A percentile compares a stretch with the other conserved stretches of the same genome.
phyloP scores from a whole-genome alignment of 2,113 vertebrate genomes.

The Pica pica region DNA sequence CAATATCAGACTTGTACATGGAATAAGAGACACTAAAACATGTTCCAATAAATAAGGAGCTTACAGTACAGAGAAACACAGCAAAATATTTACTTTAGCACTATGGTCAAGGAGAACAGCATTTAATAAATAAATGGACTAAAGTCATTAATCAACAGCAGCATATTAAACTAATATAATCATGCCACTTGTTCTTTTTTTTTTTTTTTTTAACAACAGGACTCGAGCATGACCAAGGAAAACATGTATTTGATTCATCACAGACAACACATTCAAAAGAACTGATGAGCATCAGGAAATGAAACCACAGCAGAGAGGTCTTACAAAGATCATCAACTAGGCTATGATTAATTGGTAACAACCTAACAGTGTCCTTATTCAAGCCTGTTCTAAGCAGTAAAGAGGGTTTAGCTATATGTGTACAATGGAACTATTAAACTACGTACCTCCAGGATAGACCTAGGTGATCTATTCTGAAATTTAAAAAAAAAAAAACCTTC shows the following conservation, averaged over 20 bases:
- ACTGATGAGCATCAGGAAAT: not conserved
- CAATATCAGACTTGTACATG: not conserved
- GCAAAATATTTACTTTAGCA: conserved; percentile 14
- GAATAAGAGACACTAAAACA: not conserved
- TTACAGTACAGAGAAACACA: not conserved
- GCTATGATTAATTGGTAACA: not conserved
- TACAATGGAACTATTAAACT: not conserved
- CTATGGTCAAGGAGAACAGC: not conserved
- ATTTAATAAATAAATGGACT: conserved; percentile 13
- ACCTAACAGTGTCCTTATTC: not conserved
- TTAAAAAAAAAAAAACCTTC: not conserved
- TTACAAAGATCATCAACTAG: not conserved
- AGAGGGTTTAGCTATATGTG: not conserved
- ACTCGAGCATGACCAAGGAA: not conserved
- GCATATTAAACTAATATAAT: not conserved
- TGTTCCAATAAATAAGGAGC: not conserved
- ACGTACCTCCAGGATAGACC: fast-evolving
- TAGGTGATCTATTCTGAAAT: not conserved
- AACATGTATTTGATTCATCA: not conserved
- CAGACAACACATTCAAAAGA: not conserved
- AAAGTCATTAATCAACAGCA: conserved; percentile 10
- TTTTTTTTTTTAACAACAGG: not conserved
- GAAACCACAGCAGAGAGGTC: not conserved
- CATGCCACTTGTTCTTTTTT: not conserved
- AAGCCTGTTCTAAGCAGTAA: not conserved